phyloP scores from a whole-genome alignment of 2,797 vertebrate species.

The Discoglossus pictus region DNA sequence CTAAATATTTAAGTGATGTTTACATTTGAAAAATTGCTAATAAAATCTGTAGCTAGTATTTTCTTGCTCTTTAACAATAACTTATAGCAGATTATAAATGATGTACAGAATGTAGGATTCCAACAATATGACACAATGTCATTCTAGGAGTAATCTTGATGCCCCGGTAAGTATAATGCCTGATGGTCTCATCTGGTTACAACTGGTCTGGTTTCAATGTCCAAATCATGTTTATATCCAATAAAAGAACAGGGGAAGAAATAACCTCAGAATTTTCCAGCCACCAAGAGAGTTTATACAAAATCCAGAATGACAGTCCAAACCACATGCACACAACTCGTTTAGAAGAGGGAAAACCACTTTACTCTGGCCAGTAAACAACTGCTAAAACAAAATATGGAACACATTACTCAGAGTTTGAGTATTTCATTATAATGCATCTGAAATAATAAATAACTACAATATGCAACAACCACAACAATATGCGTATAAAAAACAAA shows the following conservation, averaged over 20 bases:
- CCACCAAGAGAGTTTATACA: slow-evolving; percentile 18
- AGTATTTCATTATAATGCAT: slow-evolving; percentile 16
- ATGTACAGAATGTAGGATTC: no score
- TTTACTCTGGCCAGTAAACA: slow-evolving; percentile 5
- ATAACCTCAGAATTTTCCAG: slow-evolving; percentile 22
- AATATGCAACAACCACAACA: not conserved
- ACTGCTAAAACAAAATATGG: slow-evolving; percentile 33
- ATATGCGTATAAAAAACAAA: no score
- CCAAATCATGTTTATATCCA: slow-evolving; percentile 11
- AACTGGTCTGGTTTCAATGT: slow-evolving; percentile 1
- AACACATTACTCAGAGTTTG: slow-evolving; percentile 15
- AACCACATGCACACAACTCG: slow-evolving; percentile 28
- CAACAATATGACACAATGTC: no score
- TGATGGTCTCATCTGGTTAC: no score
- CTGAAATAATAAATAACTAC: slow-evolving; percentile 18
- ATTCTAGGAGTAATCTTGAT: no score
- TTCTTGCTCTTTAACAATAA: no score
- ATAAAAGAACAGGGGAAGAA: not conserved
- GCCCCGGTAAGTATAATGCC: no score
- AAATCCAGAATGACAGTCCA: slow-evolving; percentile 18
- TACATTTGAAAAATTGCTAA: no score
- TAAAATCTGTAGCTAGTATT: no score
- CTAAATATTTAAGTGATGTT: no score
- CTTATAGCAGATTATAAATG: no score
- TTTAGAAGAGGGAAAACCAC: slow-evolving; percentile 25